These are phyloP conservation scores for Copidosoma aretas DNA, from an alignment of 2,888 invertebrate genomes.

Conservation along the genomic window DNA sequence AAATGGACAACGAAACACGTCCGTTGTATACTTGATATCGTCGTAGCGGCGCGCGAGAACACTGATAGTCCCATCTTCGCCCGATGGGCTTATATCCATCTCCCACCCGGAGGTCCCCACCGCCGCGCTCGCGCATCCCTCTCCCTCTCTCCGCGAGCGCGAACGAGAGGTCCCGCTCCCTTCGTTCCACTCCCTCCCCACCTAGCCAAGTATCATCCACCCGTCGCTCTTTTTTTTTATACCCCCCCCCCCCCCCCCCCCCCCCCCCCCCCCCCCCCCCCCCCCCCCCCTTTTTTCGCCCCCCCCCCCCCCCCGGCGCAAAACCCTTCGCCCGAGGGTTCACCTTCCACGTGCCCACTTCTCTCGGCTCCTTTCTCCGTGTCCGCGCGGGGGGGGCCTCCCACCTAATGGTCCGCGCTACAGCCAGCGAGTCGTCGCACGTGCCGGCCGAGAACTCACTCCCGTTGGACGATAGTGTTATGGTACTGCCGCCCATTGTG, in stretches of 20 bases:
- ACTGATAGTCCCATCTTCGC: constrained; percentile 61
- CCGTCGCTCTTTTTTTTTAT: constrained; percentile 15
- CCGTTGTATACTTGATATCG: background rate
- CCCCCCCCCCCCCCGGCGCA: no score
- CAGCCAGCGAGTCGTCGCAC: background rate
- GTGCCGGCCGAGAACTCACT: background rate
- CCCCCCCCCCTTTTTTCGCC: constrained; percentile 10
- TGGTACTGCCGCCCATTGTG: background rate
- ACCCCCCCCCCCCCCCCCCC: constrained; percentile 2
- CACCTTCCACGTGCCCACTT: constrained; percentile 27
- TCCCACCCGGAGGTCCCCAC: constrained; percentile 53
- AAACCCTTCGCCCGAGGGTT: constrained; percentile 33
- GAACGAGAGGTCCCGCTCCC: background rate
- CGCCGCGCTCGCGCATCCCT: background rate
- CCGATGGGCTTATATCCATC: constrained; percentile 61
- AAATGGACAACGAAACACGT: background rate
- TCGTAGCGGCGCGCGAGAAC: constrained; percentile 51
- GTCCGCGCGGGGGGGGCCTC: background rate
- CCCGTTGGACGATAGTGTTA: background rate
- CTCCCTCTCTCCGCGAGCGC: constrained; percentile 8
- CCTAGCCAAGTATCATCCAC: no score
- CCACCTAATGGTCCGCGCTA: constrained; percentile 5
- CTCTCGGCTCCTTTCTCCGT: constrained; percentile 26
- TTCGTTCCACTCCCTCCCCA: background rate
- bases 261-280: background rate